Percentiles rank a stretch among this genome's conserved stretches.
Evolutionary conservation across 2,797 vertebrate species (phyloP).

Genomic region (Oreochromis grahami): DNA sequence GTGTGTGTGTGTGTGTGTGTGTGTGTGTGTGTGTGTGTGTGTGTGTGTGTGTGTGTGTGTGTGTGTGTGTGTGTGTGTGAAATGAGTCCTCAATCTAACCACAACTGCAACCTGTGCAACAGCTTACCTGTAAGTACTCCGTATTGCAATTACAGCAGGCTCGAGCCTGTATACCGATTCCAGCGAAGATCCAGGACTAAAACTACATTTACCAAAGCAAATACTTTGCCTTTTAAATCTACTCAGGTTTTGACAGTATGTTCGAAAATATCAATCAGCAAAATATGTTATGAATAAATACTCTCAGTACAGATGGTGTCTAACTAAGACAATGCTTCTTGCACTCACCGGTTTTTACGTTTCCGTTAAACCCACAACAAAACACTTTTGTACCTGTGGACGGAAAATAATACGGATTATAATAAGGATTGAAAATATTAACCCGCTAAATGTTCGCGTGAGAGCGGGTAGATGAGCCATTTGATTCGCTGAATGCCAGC

Average conservation of each 20-base stretch:
- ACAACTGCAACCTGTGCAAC: not conserved
- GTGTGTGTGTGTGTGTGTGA: fast-evolving
- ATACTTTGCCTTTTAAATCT: not conserved
- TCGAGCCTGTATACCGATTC: not conserved
- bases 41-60: not conserved
- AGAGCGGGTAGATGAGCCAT: not conserved
- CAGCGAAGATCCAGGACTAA: not conserved
- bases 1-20: not conserved
- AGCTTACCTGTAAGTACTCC: not conserved
- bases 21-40: not conserved
- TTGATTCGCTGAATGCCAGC: not conserved
- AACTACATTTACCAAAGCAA: not conserved
- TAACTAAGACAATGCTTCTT: not conserved
- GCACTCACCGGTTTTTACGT: not conserved
- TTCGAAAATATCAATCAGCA: not conserved
- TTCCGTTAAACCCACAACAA: not conserved
- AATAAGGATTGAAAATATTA: not conserved
- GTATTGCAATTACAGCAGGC: not conserved
- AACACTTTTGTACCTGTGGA: not conserved
- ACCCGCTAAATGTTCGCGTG: not conserved
- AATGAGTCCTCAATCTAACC: not conserved
- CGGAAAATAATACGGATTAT: not conserved
- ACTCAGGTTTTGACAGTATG: not conserved
- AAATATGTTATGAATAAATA: not conserved
- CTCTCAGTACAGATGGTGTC: not conserved